Percentiles rank a stretch among this genome's conserved stretches.
Conservation (phyloP, 2,888 invertebrate genomes). For the Orthonevra nobilis region DNA sequence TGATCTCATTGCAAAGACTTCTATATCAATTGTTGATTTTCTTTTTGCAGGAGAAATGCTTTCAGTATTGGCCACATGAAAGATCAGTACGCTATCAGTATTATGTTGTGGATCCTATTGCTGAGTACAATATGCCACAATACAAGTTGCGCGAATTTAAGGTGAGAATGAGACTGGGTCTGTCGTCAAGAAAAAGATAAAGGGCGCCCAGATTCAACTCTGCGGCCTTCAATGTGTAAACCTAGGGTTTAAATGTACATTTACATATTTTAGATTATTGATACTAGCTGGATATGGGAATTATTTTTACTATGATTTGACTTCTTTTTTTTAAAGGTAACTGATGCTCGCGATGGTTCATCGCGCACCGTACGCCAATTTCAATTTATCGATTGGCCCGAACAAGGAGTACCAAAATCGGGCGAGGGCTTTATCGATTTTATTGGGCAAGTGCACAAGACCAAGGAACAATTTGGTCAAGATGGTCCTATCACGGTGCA, state of each 20-base stretch:
- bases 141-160: slow-evolving; percentile 99
- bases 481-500: slow-evolving; percentile 99
- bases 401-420: slow-evolving; percentile 97
- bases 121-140: slow-evolving; percentile 99
- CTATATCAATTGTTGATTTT: no score
- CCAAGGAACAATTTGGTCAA: slow-evolving; percentile 99
- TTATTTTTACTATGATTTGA: neutral
- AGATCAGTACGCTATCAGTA: slow-evolving; percentile 98
- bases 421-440: slow-evolving; percentile 99
- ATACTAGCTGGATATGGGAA: no score
- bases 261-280: no score
- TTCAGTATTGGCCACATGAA: slow-evolving; percentile 99
- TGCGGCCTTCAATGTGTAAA: no score
- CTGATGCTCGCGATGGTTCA: slow-evolving; percentile 98
- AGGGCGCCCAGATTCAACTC: no score
- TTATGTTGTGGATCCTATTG: slow-evolving; percentile 99
- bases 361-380: slow-evolving; percentile 97
- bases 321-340: slow-evolving; percentile 82
- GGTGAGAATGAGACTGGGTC: slow-evolving; percentile 80
- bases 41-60: slow-evolving; percentile 94
- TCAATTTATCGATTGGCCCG: slow-evolving; percentile 98
- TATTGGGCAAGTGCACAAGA: slow-evolving; percentile 99
- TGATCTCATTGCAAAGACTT: no score
- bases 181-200: no score
- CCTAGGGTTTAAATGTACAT: no score